Evolutionary conservation across 2,797 vertebrate genomes (phyloP).

Genomic region (Sparus aurata): DNA sequence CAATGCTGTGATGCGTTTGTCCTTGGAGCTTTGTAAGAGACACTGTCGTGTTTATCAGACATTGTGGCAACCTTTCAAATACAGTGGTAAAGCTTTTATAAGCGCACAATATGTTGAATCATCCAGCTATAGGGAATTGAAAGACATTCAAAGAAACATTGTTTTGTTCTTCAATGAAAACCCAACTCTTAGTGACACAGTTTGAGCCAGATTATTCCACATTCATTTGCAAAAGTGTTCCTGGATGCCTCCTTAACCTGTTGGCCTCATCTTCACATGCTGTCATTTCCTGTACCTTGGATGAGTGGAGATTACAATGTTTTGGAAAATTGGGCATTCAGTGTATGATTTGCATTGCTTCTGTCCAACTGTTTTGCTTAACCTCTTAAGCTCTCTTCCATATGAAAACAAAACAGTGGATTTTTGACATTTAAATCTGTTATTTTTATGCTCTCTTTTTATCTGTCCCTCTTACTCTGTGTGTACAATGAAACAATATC

Average conservation of each 20-base stretch:
- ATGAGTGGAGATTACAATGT: conserved; percentile 34
- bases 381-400: conserved; percentile 19
- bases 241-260: conserved; percentile 10
- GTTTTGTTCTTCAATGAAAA: neutral
- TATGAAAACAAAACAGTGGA: conserved; percentile 35
- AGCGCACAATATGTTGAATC: neutral
- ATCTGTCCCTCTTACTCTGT: conserved; percentile 6
- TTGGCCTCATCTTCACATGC: conserved; percentile 13
- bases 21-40: neutral
- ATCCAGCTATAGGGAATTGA: neutral
- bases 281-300: conserved; percentile 24
- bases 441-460: conserved; percentile 8
- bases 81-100: conserved; percentile 7
- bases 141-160: neutral
- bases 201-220: neutral
- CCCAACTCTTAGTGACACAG: neutral
- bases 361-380: conserved; percentile 11
- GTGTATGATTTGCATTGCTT: conserved; percentile 37
- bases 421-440: conserved; percentile 42
- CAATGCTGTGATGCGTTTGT: neutral
- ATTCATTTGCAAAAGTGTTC: neutral
- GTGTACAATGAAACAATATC: neutral
- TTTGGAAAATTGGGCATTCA: conserved; percentile 56
- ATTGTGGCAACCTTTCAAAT: neutral
- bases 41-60: neutral